A percentile compares a stretch with the other conserved stretches of the same genome.
Conservation (phyloP, 2,888 invertebrate genomes). For the Coenonympha glycerion region DNA sequence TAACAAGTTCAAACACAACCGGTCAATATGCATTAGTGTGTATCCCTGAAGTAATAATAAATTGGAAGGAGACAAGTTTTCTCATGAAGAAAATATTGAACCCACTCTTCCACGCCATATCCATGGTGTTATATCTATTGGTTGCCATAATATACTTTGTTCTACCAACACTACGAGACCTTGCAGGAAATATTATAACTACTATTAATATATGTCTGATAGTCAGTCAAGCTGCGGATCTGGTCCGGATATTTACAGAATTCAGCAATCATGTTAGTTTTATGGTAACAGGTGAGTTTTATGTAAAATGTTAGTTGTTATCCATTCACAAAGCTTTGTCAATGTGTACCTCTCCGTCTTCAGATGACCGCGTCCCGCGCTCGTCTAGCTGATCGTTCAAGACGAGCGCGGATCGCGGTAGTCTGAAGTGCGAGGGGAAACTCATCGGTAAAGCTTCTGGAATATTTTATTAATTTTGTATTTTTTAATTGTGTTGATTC, state of each 20-base stretch:
- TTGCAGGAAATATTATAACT: slow-evolving; percentile 89
- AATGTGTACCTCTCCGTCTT: no score
- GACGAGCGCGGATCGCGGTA: no score
- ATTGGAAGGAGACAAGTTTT: slow-evolving; percentile 84
- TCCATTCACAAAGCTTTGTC: no score
- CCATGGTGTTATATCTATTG: slow-evolving; percentile 81
- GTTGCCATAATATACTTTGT: slow-evolving; percentile 89
- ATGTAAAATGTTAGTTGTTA: no score
- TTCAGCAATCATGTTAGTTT: slow-evolving; percentile 87
- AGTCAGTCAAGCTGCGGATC: slow-evolving; percentile 84
- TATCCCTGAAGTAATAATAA: slow-evolving; percentile 80
- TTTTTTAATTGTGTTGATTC: slow-evolving; percentile 16
- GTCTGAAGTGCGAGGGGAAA: no score
- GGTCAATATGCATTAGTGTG: slow-evolving; percentile 84
- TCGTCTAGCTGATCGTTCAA: no score
- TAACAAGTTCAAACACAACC: slow-evolving; percentile 69
- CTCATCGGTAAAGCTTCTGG: background rate
- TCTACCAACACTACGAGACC: slow-evolving; percentile 86
- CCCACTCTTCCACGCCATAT: slow-evolving; percentile 84
- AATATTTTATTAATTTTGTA: slow-evolving; percentile 14
- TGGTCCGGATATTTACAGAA: slow-evolving; percentile 86
- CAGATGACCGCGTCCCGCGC: no score
- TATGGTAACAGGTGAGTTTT: slow-evolving; percentile 81
- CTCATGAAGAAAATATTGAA: slow-evolving; percentile 84
- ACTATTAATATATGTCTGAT: slow-evolving; percentile 87